phyloP scores from a whole-genome alignment of 2,888 invertebrate genomes.

The Tenthredo mesomela region DNA sequence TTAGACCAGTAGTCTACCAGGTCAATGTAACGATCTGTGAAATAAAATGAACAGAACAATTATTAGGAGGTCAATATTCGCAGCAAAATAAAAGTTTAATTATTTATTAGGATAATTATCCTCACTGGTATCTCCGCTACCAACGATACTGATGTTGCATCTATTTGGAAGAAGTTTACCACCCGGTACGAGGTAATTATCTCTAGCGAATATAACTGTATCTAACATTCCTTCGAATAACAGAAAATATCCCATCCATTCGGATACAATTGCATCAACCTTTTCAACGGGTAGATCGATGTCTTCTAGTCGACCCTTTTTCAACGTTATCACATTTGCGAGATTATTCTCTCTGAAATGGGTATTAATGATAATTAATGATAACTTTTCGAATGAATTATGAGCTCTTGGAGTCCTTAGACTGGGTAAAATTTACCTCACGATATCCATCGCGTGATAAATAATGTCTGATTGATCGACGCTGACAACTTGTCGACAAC shows the following conservation, averaged over 20 bases:
- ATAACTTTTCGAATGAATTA: not conserved
- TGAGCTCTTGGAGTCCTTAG: not conserved
- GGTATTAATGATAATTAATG: no score
- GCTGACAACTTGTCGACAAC: slow-evolving; percentile 93
- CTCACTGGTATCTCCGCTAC: slow-evolving; percentile 86
- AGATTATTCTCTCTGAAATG: slow-evolving; percentile 86
- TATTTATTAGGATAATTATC: slow-evolving; percentile 47
- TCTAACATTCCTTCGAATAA: slow-evolving; percentile 98
- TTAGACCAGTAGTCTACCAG: slow-evolving; percentile 94
- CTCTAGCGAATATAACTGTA: slow-evolving; percentile 93
- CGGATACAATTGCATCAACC: slow-evolving; percentile 96
- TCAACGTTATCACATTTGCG: slow-evolving; percentile 85
- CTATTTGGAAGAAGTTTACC: slow-evolving; percentile 91
- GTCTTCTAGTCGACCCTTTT: slow-evolving; percentile 94
- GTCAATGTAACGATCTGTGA: slow-evolving; percentile 83
- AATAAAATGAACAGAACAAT: not conserved
- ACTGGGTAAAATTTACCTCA: slow-evolving; percentile 81
- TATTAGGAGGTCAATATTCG: not conserved
- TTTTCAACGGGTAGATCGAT: slow-evolving; percentile 87
- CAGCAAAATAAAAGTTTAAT: not conserved
- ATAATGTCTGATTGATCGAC: slow-evolving; percentile 98
- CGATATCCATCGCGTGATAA: slow-evolving; percentile 96
- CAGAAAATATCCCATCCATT: slow-evolving; percentile 99
- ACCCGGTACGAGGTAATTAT: slow-evolving; percentile 87
- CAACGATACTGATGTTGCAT: slow-evolving; percentile 90